Base-by-base conservation (phyloP, 2,888 invertebrate genomes). In the Stenoptilia bipunctidactyla region DNA sequence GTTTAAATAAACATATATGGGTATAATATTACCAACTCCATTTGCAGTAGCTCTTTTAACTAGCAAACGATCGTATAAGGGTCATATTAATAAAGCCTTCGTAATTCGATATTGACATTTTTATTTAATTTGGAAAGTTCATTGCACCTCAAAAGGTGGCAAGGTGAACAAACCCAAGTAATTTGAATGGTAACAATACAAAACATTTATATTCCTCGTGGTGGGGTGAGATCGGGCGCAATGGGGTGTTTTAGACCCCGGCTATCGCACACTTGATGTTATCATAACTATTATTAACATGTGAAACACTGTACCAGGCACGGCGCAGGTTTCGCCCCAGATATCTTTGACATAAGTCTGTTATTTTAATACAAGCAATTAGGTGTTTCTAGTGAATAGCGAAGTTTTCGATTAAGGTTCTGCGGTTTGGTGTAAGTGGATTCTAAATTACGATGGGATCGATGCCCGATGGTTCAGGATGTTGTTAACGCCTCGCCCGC, bases 241-340 rank as follows among this genome's bases (percentile, higher is more conserved):
- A n/a, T n/a, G n/a, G n/a, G n/a, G n/a, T n/a, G n/a, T n/a, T n/a
- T n/a, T n/a, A n/a, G n/a, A n/a, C 61, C 56, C 55, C 55, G 66
- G 71, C 76, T 74, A 76, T 76, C 77, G 80, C 73, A 76, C 70
- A 79, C 79, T 82, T 77, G 82, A 82, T 82, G 70, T 67, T 80
- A 83, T 82, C 80, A 80, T 76, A 79, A 82, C 77, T 80, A 82
- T 82, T 80, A 83, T 82, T 80, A 80, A 83, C 80, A 80, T 80
- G 83, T 80, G 76, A 74, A 68, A 64, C 66, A 48, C 64, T 56
- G 76, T 80, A 56, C 84, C 77, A 73, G 76, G 72, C 69, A 60
- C 73, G 62, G 68, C 58, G 63, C 61, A 64, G 65, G 67, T 63
- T 56, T 51, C 60, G 65, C 70, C 73, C 82, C 66, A 74, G 76